Conservation (phyloP, 2,797 vertebrate genomes). For the Morus bassanus region DNA sequence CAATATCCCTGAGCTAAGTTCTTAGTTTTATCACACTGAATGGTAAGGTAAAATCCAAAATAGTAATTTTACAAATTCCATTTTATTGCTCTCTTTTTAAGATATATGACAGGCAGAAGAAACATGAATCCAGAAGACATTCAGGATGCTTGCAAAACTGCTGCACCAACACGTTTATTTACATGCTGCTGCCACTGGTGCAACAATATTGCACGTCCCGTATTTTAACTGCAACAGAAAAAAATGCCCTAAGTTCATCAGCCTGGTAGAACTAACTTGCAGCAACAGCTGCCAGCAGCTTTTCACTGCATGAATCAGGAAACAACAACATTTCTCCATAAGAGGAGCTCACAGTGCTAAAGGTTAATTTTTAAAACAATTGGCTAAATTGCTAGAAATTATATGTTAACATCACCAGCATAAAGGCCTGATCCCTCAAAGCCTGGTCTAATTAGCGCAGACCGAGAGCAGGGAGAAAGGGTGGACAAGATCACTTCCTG, state of each 20-base stretch:
- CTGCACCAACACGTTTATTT: background rate
- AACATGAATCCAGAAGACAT: background rate
- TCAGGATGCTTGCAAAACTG: background rate
- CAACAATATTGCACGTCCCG: background rate
- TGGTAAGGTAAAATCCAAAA: background rate
- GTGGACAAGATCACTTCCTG: background rate
- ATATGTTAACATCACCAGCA: background rate
- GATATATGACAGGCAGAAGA: background rate
- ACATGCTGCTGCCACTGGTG: background rate
- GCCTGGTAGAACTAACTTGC: background rate
- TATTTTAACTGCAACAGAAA: background rate
- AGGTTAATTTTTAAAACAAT: background rate
- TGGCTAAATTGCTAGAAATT: background rate
- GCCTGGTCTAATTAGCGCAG: background rate
- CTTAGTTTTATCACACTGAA: background rate
- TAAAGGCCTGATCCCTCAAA: background rate
- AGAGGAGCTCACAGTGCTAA: background rate
- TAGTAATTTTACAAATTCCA: background rate
- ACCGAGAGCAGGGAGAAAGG: background rate
- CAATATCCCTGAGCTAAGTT: background rate
- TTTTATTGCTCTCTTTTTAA: background rate
- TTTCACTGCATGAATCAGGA: background rate
- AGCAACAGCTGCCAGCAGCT: background rate
- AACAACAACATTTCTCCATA: background rate
- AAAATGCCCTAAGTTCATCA: background rate